phyloP scores from a whole-genome alignment of 2,797 vertebrate genomes.

The Benthosema pterotum region DNA sequence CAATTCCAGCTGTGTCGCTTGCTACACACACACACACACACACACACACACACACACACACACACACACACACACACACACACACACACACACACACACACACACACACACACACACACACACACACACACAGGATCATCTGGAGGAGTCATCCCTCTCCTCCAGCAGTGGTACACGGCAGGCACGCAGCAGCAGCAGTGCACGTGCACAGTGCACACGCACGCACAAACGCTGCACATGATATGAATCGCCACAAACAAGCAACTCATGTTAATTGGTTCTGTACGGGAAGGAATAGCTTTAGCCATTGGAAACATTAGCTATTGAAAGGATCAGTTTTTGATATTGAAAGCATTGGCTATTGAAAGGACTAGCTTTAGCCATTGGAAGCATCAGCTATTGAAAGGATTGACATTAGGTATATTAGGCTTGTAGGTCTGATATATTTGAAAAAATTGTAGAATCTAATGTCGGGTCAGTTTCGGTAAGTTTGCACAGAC shows the following conservation, averaged over 20 bases:
- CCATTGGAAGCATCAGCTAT: no score
- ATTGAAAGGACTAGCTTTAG: no score
- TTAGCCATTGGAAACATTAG: no score
- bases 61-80: conserved; percentile 67
- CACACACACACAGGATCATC: conserved; percentile 73
- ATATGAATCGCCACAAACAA: not conserved
- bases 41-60: conserved; percentile 67
- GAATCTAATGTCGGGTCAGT: no score
- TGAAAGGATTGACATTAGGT: no score
- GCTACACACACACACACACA: conserved; percentile 67
- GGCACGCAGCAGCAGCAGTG: conserved; percentile 4
- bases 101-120: conserved; percentile 67
- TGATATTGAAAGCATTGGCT: no score
- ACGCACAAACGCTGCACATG: not conserved
- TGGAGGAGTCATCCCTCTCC: conserved; percentile 75
- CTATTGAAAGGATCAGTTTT: no score
- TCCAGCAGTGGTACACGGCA: conserved; percentile 19
- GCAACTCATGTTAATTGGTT: no score
- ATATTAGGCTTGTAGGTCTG: no score
- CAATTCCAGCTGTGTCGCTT: conserved; percentile 80
- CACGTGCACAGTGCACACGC: not conserved
- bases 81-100: conserved; percentile 67
- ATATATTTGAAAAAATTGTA: no score
- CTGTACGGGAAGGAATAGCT: no score
- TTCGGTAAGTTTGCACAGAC: no score